Evolutionary conservation across 2,888 invertebrate species (phyloP), one percentile per base, ranked within the genome.

Genomic region (Caenorhabditis sp.): DNA sequence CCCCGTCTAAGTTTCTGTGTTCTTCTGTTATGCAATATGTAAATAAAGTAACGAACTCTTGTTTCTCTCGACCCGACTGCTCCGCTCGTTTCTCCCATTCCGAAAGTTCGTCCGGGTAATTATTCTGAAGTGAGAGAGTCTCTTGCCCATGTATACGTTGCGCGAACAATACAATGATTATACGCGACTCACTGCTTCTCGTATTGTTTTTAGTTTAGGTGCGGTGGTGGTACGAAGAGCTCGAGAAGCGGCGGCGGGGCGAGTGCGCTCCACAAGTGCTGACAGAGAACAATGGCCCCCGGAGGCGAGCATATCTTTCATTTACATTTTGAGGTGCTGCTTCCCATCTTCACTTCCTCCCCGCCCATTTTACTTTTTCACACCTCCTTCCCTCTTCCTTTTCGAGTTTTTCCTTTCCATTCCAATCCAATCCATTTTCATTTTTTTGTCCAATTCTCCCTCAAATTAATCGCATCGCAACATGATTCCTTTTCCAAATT

Each of bases 401-500:
- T 24, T 53, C n/a, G n/a, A n/a, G n/a, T n/a, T 32, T 20, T 8
- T 53, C 65, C 65, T 24, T 26, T n/a, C n/a, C 26, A 20, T 44
- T n/a, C n/a, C n/a, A n/a, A n/a, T n/a, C n/a, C 62, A 22, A 22
- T 35, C 32, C 58, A 26, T 51, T 50, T 62, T 71, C 53, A 32
- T 62, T 58, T 70, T 40, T 47, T 18, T 18, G 47, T 20, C 26
- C 76, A 44, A 67, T 47, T 18, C 9, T 4, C 22, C n/a, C 76
- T 55, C 76, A 76, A 76, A 76, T 76, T 76, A 76, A 76, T 76
- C 76, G 67, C 50, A 26, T 67, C 61, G 74, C 74, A 74, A 74
- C 74, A 67, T 28, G 62, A 71, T 58, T 72, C 58, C 37, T 64
- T 64, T 44, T 32, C 47, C 50, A 65, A 53, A 76, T 76, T 76